phyloP scores from a whole-genome alignment of 2,888 invertebrate genomes.

The Cyaniris semiargus region DNA sequence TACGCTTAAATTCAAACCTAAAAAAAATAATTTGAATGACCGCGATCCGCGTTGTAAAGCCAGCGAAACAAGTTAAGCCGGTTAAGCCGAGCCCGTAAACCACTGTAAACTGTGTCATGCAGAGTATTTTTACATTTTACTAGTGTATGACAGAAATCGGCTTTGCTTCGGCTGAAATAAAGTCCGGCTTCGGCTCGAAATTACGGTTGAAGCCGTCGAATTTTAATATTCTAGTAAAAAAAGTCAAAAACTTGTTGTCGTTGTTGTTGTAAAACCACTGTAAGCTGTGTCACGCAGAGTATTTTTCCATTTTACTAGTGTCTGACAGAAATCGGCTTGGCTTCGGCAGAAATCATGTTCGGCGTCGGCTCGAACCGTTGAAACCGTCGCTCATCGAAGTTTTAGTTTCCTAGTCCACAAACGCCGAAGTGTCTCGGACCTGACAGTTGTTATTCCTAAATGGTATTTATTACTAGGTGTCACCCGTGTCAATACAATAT shows the following conservation, averaged over 20 bases:
- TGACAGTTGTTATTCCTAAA: not conserved
- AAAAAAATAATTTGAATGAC: conserved; percentile 4
- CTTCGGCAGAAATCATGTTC: not conserved
- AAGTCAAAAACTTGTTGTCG: too few species aligned
- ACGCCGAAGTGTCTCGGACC: too few species aligned
- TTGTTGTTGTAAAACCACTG: not conserved
- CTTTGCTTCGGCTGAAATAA: not conserved
- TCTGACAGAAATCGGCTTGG: not conserved
- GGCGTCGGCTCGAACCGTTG: too few species aligned
- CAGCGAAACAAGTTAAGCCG: conserved; percentile 20
- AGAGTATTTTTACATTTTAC: conserved; percentile 14
- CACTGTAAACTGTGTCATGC: conserved; percentile 15
- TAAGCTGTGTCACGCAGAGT: not conserved
- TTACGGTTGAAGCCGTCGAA: too few species aligned
- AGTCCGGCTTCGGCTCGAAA: too few species aligned
- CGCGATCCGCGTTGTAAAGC: not conserved
- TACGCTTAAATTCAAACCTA: not conserved
- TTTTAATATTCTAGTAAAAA: too few species aligned
- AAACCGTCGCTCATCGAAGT: too few species aligned
- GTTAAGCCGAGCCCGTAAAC: conserved; percentile 21
- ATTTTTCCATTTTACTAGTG: not conserved
- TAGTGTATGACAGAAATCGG: not conserved
- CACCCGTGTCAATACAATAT: too few species aligned
- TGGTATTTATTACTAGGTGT: too few species aligned
- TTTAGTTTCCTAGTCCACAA: too few species aligned